A percentile compares a stretch with the other conserved stretches of the same genome.
phyloP scores from a whole-genome alignment of 2,113 vertebrate genomes.

The Oncorhynchus kisutch region DNA sequence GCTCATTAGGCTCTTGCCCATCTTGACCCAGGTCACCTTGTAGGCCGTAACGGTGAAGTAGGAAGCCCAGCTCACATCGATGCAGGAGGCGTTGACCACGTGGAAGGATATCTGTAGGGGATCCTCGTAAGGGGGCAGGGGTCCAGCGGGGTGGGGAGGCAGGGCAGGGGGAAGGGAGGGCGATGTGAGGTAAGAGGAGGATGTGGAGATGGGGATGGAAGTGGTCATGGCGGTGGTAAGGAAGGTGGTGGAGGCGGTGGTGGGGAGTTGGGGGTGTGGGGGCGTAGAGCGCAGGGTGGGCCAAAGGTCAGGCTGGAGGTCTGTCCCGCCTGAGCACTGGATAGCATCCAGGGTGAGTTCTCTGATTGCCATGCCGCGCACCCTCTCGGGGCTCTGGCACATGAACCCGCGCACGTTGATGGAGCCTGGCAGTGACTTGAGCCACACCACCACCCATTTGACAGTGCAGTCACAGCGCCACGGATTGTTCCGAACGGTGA shows the following conservation, averaged over 20 bases:
- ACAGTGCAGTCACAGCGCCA: slow-evolving; percentile 95
- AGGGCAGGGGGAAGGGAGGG: slow-evolving; percentile 63
- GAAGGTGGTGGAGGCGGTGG: slow-evolving; percentile 44
- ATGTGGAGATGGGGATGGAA: slow-evolving; percentile 52
- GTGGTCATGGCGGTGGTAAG: slow-evolving; percentile 48
- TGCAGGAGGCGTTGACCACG: slow-evolving; percentile 88
- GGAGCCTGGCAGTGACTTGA: slow-evolving; percentile 84
- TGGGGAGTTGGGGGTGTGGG: slow-evolving; percentile 49
- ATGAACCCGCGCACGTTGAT: slow-evolving; percentile 92
- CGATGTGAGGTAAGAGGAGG: slow-evolving; percentile 55
- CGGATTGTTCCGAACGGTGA: slow-evolving; percentile 90
- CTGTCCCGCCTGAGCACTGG: slow-evolving; percentile 82
- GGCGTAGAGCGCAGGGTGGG: slow-evolving; percentile 72
- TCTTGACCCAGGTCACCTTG: slow-evolving; percentile 96
- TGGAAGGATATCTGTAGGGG: slow-evolving; percentile 87
- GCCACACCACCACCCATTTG: slow-evolving; percentile 96
- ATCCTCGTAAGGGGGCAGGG: slow-evolving; percentile 79
- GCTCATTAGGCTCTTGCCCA: slow-evolving; percentile 90
- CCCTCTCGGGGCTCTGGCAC: slow-evolving; percentile 90
- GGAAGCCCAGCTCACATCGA: slow-evolving; percentile 91
- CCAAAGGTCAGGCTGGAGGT: slow-evolving; percentile 51
- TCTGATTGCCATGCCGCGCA: slow-evolving; percentile 94
- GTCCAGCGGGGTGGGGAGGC: slow-evolving; percentile 70
- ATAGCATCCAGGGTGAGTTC: slow-evolving; percentile 92
- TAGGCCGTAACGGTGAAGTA: slow-evolving; percentile 88